Evolutionary conservation across 2,888 invertebrate genomes (phyloP), one percentile per base, ranked within the genome.

Genomic region (Napeogenes sylphis): DNA sequence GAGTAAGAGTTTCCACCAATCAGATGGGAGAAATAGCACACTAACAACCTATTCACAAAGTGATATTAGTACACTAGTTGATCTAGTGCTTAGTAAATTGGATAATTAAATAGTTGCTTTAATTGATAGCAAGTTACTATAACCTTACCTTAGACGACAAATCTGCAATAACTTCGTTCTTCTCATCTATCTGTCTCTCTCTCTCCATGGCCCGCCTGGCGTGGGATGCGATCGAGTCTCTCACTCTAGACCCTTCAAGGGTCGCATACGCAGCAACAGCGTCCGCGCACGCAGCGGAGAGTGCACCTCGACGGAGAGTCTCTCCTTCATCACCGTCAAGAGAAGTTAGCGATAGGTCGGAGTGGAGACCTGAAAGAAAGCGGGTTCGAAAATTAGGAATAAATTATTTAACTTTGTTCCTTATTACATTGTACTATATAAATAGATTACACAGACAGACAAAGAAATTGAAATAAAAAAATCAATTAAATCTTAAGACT

Each of bases 141-240:
- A 13, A 12, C 45, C 88, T 87, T 75, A 96, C 94, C 91, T 96
- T 96, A 74, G 95, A 94, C 70, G 95, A 95, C 66, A 96, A 91
- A 70, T 96, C 95, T 77, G 95, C 93, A 61, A 97, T 93, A 59
- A 94, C 90, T 66, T 96, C 96, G 63, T 94, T 94, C 76, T 95
- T 94, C 78, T 95, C 93, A 73, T 95, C 95, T 56, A 97, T 92
- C 86, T 97, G 96, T 33, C 95, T 92, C 75, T 95, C 95, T 61
- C 95, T 91, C 70, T 96, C 95, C 67, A 95, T 91, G 6, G 96
- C 92, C 59, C 95, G 93, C 33, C 95, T 92, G 63, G 95, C 93
- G 14, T 95, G 93, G 70, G 95, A 94, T 57, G 96, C 96, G 59
- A 96, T 90, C 73, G 96, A 93, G 78, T 96, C 95, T 58, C 94